Evolutionary conservation across 35 echinoderm and acorn worm species (phyloP).

Genomic region (Amphiura filiformis): DNA sequence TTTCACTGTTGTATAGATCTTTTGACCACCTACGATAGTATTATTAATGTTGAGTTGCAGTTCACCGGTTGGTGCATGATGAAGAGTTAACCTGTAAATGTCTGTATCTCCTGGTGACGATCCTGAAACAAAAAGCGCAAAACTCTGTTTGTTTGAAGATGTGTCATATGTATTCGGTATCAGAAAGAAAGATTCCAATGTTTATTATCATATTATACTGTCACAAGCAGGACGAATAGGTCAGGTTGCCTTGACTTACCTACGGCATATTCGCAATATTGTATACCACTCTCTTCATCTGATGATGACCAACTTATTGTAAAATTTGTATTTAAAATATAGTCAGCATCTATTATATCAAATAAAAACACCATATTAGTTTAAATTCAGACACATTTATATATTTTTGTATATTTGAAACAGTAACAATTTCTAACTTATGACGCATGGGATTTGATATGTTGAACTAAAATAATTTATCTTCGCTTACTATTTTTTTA

Average conservation of each 20-base stretch:
- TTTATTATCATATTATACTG: too few species aligned
- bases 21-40: conserved; percentile 4
- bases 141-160: not conserved
- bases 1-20: conserved; percentile 13
- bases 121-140: not conserved
- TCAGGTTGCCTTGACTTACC: conserved; percentile 18
- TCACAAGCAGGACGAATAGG: too few species aligned
- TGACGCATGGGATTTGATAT: too few species aligned
- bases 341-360: too few species aligned
- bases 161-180: too few species aligned
- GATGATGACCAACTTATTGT: conserved; percentile 33
- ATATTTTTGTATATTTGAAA: too few species aligned
- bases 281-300: conserved; percentile 45
- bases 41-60: not conserved
- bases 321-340: not conserved
- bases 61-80: not conserved
- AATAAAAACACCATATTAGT: too few species aligned
- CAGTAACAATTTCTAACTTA: too few species aligned
- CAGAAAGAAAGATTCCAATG: too few species aligned
- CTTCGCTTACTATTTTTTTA: too few species aligned
- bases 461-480: too few species aligned
- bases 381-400: too few species aligned
- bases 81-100: not conserved
- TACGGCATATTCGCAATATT: conserved; percentile 43
- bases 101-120: not conserved